Evolutionary conservation across 1,140 invertebrate species (phyloP), one percentile per base, ranked within the genome.

Genomic region (Drosophila tropicalis): DNA sequence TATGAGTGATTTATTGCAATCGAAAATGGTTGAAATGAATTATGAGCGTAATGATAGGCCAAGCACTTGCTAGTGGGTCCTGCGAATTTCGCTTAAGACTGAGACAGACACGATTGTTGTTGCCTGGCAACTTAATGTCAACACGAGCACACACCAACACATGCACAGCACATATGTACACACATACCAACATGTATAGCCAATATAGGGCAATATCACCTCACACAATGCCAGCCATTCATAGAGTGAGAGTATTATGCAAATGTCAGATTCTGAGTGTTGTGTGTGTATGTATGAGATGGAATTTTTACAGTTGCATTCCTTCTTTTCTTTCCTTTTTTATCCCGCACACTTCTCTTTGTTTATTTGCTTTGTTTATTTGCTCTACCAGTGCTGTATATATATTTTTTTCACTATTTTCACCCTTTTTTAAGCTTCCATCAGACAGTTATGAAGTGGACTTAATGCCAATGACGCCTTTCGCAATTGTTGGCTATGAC

Each of bases 91-190:
- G 67, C 67, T 75, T 75, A 75, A 56, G 64, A 15, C 66, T 55
- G 41, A 36, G 15, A 32, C 32, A 10, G 15, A 19, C 15, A 4
- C 32, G 12, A 22, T 12, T 51, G 66, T 74, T 55, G 71, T 15
- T 58, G 9, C 56, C 65, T 68, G 65, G 62, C 70, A 73, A 74
- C 71, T 77, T 73, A 70, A 63, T 77, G 74, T 76, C 74, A 76
- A 51, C 44, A 58, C 15, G 19, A 6, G 15, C 17, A 7, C 15
- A 15, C 41, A 22, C 44, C 22, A 2, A 12, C 61, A 34, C 61
- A 62, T 62, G 44, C 74, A 22, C 17, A 51, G 0, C 1, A 0
- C 34, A 36, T 0, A n/a, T n/a, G n/a, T n/a, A 36, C 34, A 9
- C 34, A 36, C 34, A 36, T 12, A 36, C 34, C 29, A 29, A 19